Percentiles rank a stretch among this genome's conserved stretches.
phyloP scores from a whole-genome alignment of 2,888 invertebrate genomes.

The Graphium colonna region DNA sequence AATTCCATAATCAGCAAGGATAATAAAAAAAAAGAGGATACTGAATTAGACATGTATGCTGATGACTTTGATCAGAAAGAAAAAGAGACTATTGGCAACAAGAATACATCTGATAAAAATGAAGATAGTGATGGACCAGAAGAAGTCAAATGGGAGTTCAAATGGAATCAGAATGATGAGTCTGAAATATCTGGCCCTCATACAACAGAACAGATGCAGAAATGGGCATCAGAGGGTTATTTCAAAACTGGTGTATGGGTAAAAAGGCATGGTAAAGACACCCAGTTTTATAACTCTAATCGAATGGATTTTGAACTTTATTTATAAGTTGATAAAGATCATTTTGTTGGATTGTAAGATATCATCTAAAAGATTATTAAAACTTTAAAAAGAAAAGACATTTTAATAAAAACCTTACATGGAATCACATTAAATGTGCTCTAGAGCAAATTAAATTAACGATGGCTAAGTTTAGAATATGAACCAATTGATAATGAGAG shows the following conservation, averaged over 20 bases:
- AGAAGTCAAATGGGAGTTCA: slow-evolving; percentile 92
- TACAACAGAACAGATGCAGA: slow-evolving; percentile 92
- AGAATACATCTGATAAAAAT: slow-evolving; percentile 36
- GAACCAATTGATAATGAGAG: too few species aligned
- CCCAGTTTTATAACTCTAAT: slow-evolving; percentile 91
- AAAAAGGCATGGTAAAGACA: slow-evolving; percentile 85
- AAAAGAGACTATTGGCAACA: slow-evolving; percentile 69
- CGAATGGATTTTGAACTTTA: slow-evolving; percentile 97
- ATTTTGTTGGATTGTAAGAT: too few species aligned
- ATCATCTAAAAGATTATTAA: too few species aligned
- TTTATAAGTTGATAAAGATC: slow-evolving; percentile 64
- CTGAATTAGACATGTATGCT: slow-evolving; percentile 94
- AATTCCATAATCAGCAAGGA: slow-evolving; percentile 47
- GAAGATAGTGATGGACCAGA: slow-evolving; percentile 51
- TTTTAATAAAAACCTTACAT: too few species aligned
- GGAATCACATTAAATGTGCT: too few species aligned
- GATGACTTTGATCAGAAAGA: slow-evolving; percentile 93
- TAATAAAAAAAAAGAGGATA: slow-evolving; percentile 72
- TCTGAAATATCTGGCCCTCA: slow-evolving; percentile 91
- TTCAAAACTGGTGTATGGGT: slow-evolving; percentile 93
- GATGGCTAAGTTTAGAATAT: too few species aligned
- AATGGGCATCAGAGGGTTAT: slow-evolving; percentile 91
- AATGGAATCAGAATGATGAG: slow-evolving; percentile 88
- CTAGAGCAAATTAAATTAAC: too few species aligned
- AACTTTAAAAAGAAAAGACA: too few species aligned